Conservation (phyloP, 1,140 invertebrate genomes). For the Euschistus heros region DNA sequence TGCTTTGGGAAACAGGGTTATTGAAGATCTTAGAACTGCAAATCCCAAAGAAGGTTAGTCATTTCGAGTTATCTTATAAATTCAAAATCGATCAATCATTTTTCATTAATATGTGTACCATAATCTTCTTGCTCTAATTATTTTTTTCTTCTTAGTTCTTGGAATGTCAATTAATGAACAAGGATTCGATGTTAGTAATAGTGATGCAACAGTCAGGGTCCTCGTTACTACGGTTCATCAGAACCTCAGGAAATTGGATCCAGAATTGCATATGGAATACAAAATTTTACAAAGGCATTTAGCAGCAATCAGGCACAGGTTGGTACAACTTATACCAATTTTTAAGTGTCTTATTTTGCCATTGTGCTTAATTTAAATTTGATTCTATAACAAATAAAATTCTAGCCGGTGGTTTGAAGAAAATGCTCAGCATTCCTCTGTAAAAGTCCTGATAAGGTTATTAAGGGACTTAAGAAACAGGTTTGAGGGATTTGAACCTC, state of each 20-base stretch:
- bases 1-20: slow-evolving; percentile 33
- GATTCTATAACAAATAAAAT: slow-evolving; percentile 7
- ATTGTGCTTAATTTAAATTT: neutral
- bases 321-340: neutral
- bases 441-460: slow-evolving; percentile 89
- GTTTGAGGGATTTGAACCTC: slow-evolving; percentile 78
- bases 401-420: slow-evolving; percentile 94
- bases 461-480: slow-evolving; percentile 79
- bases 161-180: slow-evolving; percentile 55
- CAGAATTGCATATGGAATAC: slow-evolving; percentile 79
- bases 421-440: slow-evolving; percentile 92
- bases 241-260: slow-evolving; percentile 84
- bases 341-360: neutral
- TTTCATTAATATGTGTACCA: neutral
- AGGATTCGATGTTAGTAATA: slow-evolving; percentile 71
- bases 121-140: neutral
- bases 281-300: slow-evolving; percentile 80
- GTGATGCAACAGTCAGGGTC: slow-evolving; percentile 75
- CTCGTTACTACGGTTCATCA: slow-evolving; percentile 87
- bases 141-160: slow-evolving; percentile 31
- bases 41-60: slow-evolving; percentile 26
- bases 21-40: slow-evolving; percentile 27
- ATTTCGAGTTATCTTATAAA: neutral
- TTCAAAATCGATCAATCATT: neutral
- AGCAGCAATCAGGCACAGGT: slow-evolving; percentile 81